phyloP scores from a whole-genome alignment of 2,113 vertebrate species.

The Pavo muticus region DNA sequence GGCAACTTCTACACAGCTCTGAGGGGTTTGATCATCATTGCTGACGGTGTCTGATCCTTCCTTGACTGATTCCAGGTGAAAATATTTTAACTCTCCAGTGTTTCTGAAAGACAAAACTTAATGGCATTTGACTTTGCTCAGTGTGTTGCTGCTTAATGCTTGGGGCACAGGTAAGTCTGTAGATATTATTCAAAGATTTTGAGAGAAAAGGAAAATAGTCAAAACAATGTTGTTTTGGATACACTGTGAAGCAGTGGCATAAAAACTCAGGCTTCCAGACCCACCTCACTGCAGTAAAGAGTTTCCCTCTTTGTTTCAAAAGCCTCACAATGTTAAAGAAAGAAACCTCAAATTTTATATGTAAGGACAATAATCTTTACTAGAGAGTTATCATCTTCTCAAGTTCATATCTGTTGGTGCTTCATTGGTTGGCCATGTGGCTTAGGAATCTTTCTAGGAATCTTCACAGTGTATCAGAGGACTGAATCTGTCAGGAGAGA shows the following conservation, averaged over 20 bases:
- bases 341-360: not conserved
- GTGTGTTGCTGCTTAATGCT: not conserved
- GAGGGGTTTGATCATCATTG: not conserved
- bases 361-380: not conserved
- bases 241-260: not conserved
- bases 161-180: not conserved
- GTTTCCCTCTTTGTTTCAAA: not conserved
- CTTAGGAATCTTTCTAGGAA: not conserved
- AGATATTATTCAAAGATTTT: not conserved
- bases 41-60: not conserved
- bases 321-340: not conserved
- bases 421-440: not conserved
- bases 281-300: too few relatives aligned
- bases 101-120: not conserved
- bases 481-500: not conserved
- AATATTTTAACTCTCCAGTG: not conserved
- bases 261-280: not conserved
- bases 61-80: not conserved
- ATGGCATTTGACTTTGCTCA: not conserved
- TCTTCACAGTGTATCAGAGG: too few relatives aligned
- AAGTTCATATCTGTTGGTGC: not conserved
- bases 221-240: too few relatives aligned
- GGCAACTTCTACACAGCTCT: not conserved
- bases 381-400: not conserved
- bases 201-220: not conserved